These are phyloP conservation scores for Otolemur crassicaudatus DNA, from an alignment of 2,797 vertebrate genomes.

Conservation along the genomic window DNA sequence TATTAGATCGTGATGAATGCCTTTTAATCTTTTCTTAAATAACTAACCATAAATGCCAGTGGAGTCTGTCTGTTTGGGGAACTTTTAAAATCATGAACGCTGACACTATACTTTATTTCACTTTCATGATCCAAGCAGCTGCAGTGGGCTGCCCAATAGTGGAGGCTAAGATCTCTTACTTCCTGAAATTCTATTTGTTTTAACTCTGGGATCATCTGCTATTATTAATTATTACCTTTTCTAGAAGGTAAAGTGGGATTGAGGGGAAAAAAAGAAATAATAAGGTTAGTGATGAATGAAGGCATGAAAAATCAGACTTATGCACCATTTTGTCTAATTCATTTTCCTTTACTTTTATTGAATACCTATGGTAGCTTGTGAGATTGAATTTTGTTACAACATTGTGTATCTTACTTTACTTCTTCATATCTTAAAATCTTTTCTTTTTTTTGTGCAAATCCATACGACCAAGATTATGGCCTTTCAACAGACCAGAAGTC, in stretches of 20 bases:
- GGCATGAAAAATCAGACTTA: neutral
- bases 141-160: neutral
- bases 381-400: neutral
- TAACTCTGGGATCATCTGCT: neutral
- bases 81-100: neutral
- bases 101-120: neutral
- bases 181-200: neutral
- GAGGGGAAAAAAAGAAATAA: neutral
- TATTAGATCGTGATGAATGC: neutral
- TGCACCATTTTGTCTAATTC: neutral
- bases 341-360: neutral
- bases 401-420: neutral
- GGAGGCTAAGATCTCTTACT: neutral
- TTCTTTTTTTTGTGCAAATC: neutral
- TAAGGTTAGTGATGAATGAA: neutral
- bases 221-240: neutral
- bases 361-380: neutral
- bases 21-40: neutral
- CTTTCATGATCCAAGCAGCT: neutral
- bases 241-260: neutral
- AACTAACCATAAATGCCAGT: neutral
- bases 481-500: neutral
- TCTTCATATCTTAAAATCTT: slow-evolving; percentile 12
- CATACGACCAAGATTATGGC: neutral
- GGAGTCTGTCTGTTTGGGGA: neutral